Conservation (phyloP, 2,797 vertebrate species). For the Gymnothorax javanicus region DNA sequence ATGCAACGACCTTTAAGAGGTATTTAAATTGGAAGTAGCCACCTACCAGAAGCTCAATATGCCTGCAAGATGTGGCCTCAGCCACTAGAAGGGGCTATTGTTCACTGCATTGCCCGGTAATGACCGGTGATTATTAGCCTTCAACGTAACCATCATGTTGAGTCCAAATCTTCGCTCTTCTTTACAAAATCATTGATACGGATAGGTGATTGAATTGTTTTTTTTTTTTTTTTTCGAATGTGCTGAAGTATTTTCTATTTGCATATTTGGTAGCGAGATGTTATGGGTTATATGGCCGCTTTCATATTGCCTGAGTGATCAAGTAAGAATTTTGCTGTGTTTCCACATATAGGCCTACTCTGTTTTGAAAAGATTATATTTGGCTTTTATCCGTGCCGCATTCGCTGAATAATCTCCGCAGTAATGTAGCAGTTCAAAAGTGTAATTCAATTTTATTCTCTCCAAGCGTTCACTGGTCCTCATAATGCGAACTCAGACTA, state of each 20-base stretch:
- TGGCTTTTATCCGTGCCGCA: too few species aligned
- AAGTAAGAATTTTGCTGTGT: not conserved
- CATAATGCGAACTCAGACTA: not conserved
- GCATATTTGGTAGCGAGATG: not conserved
- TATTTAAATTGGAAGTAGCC: not conserved
- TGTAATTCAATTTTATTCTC: not conserved
- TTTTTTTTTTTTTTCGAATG: not conserved
- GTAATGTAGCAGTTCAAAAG: not conserved
- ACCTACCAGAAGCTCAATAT: not conserved
- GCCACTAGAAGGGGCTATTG: constrained; percentile 70
- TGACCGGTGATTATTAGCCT: not conserved
- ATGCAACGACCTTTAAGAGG: too few species aligned
- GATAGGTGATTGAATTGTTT: not conserved
- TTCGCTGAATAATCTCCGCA: not conserved
- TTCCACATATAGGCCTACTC: not conserved
- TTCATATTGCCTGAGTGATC: not conserved
- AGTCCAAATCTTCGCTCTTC: not conserved
- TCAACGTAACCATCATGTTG: not conserved
- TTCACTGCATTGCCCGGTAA: constrained; percentile 35
- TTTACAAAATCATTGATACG: not conserved
- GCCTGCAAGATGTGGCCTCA: constrained; percentile 46
- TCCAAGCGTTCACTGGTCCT: not conserved
- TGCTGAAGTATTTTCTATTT: not conserved
- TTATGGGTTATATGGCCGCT: not conserved
- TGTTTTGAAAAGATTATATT: not conserved